phyloP scores from a whole-genome alignment of 2,888 invertebrate genomes.

The Epistrophe eligans region DNA sequence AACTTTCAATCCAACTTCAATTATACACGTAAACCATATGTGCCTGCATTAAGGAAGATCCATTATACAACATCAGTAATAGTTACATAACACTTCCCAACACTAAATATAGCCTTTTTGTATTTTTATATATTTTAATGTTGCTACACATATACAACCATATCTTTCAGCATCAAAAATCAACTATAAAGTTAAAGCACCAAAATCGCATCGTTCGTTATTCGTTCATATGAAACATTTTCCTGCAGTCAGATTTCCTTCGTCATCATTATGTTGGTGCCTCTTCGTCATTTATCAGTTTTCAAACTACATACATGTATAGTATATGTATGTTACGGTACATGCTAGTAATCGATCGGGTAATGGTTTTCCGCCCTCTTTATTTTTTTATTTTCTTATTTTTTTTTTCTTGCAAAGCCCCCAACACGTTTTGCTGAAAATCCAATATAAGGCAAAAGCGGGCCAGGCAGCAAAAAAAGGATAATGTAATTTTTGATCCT shows the following conservation, averaged over 20 bases:
- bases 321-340: slow-evolving; percentile 33
- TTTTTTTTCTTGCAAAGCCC: slow-evolving; percentile 43
- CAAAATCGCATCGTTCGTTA: slow-evolving; percentile 51
- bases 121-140: neutral
- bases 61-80: slow-evolving; percentile 15
- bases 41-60: neutral
- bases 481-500: slow-evolving; percentile 75
- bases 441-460: slow-evolving; percentile 57
- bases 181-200: slow-evolving; percentile 39
- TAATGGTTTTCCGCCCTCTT: slow-evolving; percentile 57
- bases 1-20: too few species aligned
- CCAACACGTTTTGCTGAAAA: slow-evolving; percentile 72
- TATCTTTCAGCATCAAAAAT: slow-evolving; percentile 21
- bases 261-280: slow-evolving; percentile 54
- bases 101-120: slow-evolving; percentile 40
- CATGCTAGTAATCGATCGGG: slow-evolving; percentile 69
- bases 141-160: neutral
- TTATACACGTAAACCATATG: neutral
- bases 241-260: slow-evolving; percentile 60
- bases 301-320: slow-evolving; percentile 23
- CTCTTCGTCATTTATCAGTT: slow-evolving; percentile 57
- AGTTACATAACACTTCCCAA: neutral
- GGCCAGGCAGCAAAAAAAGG: slow-evolving; percentile 41
- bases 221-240: slow-evolving; percentile 3
- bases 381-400: slow-evolving; percentile 13